phyloP scores from a whole-genome alignment of 2,113 vertebrate genomes.

The Otocyon megalotis region DNA sequence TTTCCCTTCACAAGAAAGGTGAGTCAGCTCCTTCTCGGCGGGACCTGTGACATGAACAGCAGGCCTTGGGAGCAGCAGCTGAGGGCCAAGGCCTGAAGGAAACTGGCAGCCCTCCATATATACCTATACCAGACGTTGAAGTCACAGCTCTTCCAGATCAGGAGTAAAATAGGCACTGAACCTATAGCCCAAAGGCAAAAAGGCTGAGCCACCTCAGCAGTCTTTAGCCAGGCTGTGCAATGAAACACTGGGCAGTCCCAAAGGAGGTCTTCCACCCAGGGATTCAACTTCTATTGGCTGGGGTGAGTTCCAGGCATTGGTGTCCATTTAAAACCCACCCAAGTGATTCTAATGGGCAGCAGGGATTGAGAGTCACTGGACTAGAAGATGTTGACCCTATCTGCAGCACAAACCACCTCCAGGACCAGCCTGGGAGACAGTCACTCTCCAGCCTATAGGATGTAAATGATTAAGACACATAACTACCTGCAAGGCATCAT shows the following conservation, averaged over 20 bases:
- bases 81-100: background rate
- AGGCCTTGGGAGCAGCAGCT: background rate
- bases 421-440: background rate
- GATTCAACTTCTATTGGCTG: background rate
- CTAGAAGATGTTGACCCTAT: background rate
- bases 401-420: background rate
- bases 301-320: background rate
- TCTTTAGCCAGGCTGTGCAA: background rate
- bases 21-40: constrained; percentile 49
- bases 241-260: background rate
- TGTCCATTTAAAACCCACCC: background rate
- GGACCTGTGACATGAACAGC: background rate
- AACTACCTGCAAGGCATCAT: background rate
- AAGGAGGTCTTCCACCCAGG: background rate
- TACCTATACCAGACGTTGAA: background rate
- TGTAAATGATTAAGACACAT: background rate
- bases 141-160: background rate
- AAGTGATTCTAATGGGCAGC: background rate
- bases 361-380: background rate
- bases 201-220: background rate
- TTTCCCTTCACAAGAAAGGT: constrained; percentile 1
- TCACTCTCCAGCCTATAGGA: background rate
- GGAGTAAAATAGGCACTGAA: background rate
- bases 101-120: too few species aligned
- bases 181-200: background rate